phyloP scores from a whole-genome alignment of 2,888 invertebrate genomes.

The Globia sparganii region DNA sequence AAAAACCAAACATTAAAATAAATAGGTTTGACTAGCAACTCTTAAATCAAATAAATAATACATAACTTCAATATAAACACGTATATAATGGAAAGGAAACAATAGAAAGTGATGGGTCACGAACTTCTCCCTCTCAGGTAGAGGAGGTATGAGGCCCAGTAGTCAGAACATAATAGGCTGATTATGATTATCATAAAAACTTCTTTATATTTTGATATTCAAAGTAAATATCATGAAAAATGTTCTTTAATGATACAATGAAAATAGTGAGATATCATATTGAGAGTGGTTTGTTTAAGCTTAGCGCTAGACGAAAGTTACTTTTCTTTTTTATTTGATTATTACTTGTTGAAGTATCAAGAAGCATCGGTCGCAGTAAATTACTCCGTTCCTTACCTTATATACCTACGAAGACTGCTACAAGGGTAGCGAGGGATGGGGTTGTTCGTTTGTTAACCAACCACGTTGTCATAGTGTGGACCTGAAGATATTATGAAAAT shows the following conservation, averaged over 20 bases:
- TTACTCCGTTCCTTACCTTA: constrained; percentile 85
- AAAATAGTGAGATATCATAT: not conserved
- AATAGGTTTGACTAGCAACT: not conserved
- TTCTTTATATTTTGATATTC: not conserved
- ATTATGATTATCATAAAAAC: not conserved
- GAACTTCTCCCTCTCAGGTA: too few species aligned
- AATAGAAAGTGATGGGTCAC: not conserved
- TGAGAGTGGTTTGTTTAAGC: not conserved
- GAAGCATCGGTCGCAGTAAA: constrained; percentile 75
- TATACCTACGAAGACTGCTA: constrained; percentile 80
- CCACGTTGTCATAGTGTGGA: constrained; percentile 70
- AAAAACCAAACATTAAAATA: not conserved
- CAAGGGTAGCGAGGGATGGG: constrained; percentile 81
- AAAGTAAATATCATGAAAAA: not conserved
- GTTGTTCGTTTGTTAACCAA: constrained; percentile 85
- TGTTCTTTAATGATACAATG: not conserved
- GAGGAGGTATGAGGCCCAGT: not conserved
- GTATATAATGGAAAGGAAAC: not conserved
- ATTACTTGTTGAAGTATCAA: constrained; percentile 69
- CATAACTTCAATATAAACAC: too few species aligned
- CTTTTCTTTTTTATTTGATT: not conserved
- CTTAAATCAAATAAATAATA: too few species aligned
- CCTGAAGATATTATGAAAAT: constrained; percentile 11
- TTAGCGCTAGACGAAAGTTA: not conserved
- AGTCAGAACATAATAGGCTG: not conserved